Evolutionary conservation across 2,797 vertebrate genomes (phyloP).

Genomic region (Brotula barbata): DNA sequence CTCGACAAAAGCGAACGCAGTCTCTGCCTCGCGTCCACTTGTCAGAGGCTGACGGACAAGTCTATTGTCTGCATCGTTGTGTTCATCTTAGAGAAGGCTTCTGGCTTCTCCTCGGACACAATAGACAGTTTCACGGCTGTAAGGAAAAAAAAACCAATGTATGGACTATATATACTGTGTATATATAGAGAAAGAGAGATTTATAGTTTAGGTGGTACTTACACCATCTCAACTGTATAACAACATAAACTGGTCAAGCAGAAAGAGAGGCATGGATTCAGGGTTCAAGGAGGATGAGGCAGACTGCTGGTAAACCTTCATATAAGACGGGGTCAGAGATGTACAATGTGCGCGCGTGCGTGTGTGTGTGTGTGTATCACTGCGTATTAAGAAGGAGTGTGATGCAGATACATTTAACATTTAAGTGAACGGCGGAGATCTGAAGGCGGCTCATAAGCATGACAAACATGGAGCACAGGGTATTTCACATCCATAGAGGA

Average conservation of each 20-base stretch:
- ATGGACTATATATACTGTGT: no score
- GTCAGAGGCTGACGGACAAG: conserved; percentile 29
- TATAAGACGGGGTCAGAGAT: conserved; percentile 61
- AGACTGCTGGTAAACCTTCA: conserved; percentile 56
- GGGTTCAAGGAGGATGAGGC: conserved; percentile 61
- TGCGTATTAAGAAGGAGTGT: conserved; percentile 15
- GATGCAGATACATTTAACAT: conserved; percentile 49
- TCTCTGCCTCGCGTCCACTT: conserved; percentile 6
- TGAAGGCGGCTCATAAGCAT: conserved; percentile 56
- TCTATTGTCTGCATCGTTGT: conserved; percentile 31
- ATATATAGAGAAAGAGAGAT: no score
- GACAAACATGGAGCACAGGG: conserved; percentile 31
- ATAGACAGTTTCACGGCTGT: conserved; percentile 2
- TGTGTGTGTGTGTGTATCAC: conserved; percentile 15
- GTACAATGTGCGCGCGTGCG: conserved; percentile 23
- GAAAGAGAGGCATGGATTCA: conserved; percentile 31
- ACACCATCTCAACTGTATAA: no score
- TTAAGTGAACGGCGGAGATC: conserved; percentile 53
- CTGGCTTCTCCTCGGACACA: conserved; percentile 7
- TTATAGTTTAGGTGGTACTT: no score
- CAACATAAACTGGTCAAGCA: conserved; percentile 29
- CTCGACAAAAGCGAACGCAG: conserved; percentile 18
- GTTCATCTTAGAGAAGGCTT: conserved; percentile 5
- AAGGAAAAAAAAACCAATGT: no score
- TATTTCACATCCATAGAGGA: neutral